Percentiles rank a stretch among this genome's conserved stretches.
phyloP scores from a whole-genome alignment of 1,140 invertebrate species.

The Microplitis demolitor region DNA sequence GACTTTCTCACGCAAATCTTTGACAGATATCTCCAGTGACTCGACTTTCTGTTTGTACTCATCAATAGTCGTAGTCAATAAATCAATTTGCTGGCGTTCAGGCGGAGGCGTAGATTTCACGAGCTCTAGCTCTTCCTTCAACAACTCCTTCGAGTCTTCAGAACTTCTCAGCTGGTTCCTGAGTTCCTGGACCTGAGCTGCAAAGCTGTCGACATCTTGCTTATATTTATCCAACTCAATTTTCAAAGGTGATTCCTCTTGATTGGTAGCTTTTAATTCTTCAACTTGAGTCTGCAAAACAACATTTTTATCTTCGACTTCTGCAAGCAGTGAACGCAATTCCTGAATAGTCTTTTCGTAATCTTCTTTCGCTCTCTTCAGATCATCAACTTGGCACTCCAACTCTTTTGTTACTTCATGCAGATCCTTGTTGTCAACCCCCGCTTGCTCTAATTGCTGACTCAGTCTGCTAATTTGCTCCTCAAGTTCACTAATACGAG shows the following conservation, averaged over 20 bases:
- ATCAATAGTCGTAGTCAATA: not conserved
- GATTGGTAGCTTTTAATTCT: not conserved
- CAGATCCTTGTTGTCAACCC: constrained; percentile 12
- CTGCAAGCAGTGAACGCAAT: not conserved
- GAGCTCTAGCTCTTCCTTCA: not conserved
- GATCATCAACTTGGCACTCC: constrained; percentile 31
- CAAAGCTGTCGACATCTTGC: not conserved
- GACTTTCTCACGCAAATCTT: constrained; percentile 1
- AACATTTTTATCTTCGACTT: not conserved
- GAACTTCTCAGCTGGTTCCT: not conserved
- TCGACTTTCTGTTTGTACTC: constrained; percentile 11
- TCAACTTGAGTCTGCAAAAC: not conserved
- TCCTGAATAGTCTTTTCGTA: constrained; percentile 14
- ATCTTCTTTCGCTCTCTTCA: constrained; percentile 34
- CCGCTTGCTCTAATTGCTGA: not conserved
- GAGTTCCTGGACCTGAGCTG: not conserved
- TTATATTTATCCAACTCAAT: not conserved
- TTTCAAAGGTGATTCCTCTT: not conserved
- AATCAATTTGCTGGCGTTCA: not conserved
- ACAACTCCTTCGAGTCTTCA: not conserved
- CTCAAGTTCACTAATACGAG: not conserved
- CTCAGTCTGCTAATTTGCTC: constrained; percentile 30
- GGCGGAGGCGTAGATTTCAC: not conserved
- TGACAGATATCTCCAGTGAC: not conserved
- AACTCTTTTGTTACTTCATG: constrained; percentile 7